Base-by-base conservation (phyloP, 1,140 invertebrate species). In the Dinoponera quadriceps region DNA sequence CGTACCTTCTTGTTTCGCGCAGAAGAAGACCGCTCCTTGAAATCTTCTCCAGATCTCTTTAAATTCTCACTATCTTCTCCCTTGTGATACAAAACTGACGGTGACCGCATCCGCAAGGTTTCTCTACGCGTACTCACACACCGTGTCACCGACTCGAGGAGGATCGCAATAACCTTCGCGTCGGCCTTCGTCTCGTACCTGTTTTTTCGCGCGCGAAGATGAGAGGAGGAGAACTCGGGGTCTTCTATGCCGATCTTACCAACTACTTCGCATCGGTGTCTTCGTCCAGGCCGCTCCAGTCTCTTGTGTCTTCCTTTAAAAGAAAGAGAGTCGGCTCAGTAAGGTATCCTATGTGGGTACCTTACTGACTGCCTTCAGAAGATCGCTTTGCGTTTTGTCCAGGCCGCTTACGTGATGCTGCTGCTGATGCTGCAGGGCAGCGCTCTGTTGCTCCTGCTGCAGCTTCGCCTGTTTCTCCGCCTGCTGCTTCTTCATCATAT, bases 401-500 rank as follows among this genome's bases (percentile, higher is more conserved):
- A 96, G 93, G 74, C 95, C 95, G 93, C 95, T 93, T 81, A 95
- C 95, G 89, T 96, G 95, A 87, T 96, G 96, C 66, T 95, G 95
- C 65, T 96, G 95, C 89, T 96, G 95, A 91, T 96, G 96, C 91
- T 95, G 94, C 20, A 95, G 95, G 87, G 95, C 94, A 22, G 95
- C 95, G 83, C 91, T 93, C 72, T 94, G 93, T 73, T 94, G 94
- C 68, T 94, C 93, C 90, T 94, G 95, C 88, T 96, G 96, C 92
- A 97, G 95, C 92, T 97, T 97, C 74, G 96, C 96, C 92, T 97
- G 97, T 93, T 97, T 97, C 94, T 97, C 97, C 83, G 97, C 97
- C 92, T 98, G 97, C 94, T 98, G 97, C 90, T 98, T 97, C 94
- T 98, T 98, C 95, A 98, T 97, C 92, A 97, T 95, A 89, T 98